Evolutionary conservation across 1,140 invertebrate genomes (phyloP), one percentile per base, ranked within the genome.

Genomic region (Trichonephila clavipes): DNA sequence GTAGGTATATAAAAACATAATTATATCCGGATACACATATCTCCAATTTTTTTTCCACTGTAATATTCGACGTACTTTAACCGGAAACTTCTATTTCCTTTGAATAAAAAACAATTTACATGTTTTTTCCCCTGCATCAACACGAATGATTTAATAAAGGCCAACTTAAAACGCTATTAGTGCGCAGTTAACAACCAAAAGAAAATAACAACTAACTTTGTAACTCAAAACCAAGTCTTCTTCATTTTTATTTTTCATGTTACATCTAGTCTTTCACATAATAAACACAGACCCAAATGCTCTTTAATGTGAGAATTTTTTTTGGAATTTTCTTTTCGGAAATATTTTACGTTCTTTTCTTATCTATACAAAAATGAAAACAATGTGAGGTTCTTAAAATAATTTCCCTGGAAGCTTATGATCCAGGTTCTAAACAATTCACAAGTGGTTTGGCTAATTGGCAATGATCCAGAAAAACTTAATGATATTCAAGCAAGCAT

Each of bases 381-480:
- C 72, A 77, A 77, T 77, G 72, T 28, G 7, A 18, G 18, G 18
- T 34, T 40, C 24, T 10, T 40, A 34, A 40, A 77, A 77, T 77
- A 34, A 77, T 34, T 77, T 77, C 34, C 34, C 18, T 77, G 14
- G 16, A 77, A 77, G 28, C 28, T 34, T 8, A 28, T 40, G 28
- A 18, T 77, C 24, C 72, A 77, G 72, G 72, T 77, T 77, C 34
- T 8, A 40, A 16, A 34, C 34, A 34, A 18, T 14, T 77, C 72
- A 16, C 28, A 77, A 18, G 72, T 77, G 72, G 14, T 34, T 77
- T 18, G 6, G 16, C 34, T 77, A 77, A 77, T 77, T 77, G 72
- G 72, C 72, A 77, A 28, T 77, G 24, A 18, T 77, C 72, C 72
- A 77, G 72, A 77, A 77, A 77, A 77, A 77, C 72, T 77, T 77